Conservation (phyloP, 2,113 vertebrate genomes). For the Coracopsis vasa region DNA sequence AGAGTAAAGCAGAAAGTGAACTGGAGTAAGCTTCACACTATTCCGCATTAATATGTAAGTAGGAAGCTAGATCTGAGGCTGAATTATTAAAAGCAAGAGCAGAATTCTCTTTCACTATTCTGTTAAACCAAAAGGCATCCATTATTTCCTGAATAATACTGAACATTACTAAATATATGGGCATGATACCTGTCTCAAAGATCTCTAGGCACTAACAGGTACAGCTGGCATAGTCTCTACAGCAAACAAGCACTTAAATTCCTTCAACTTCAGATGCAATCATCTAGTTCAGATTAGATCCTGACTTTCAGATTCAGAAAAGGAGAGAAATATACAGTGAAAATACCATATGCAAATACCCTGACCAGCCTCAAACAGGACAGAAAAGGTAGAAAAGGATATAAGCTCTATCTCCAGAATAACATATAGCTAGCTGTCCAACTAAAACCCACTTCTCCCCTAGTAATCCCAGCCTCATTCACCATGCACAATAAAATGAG, state of each 20-base stretch:
- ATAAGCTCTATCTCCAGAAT: not conserved
- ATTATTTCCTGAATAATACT: not conserved
- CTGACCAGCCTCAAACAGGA: not conserved
- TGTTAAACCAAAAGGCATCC: not conserved
- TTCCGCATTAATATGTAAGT: not conserved
- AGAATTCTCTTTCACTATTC: not conserved
- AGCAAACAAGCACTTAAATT: not conserved
- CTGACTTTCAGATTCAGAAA: not conserved
- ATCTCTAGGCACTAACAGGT: not conserved
- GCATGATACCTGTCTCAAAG: not conserved
- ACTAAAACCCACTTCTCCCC: not conserved
- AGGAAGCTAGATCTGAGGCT: not conserved
- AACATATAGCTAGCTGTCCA: not conserved
- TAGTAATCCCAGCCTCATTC: not conserved
- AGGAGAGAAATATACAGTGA: not conserved
- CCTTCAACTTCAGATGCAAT: not conserved
- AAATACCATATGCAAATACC: not conserved
- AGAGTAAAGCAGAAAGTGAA: not conserved
- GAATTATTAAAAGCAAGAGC: not conserved
- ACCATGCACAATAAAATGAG: not conserved
- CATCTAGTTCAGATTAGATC: not conserved
- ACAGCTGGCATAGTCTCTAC: not conserved
- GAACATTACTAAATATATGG: not conserved
- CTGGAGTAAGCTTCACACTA: not conserved
- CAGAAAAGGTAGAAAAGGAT: not conserved